phyloP scores from a whole-genome alignment of 2,888 invertebrate genomes.

The Homarus gammarus region DNA sequence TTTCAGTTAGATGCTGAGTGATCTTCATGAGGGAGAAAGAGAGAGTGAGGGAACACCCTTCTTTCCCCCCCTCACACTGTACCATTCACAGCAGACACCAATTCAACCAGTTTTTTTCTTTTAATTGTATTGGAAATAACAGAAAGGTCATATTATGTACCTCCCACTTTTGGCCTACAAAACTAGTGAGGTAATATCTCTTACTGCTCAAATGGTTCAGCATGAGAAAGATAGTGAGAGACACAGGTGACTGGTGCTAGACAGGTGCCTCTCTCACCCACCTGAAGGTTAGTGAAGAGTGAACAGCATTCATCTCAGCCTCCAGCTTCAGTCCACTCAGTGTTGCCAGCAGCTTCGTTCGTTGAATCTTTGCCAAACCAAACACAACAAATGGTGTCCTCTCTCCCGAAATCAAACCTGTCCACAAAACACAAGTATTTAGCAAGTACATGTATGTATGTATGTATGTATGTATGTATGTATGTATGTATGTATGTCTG shows the following conservation, averaged over 20 bases:
- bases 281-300: constrained; percentile 93
- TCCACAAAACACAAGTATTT: background rate
- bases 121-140: too few relatives aligned
- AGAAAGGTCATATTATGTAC: too few relatives aligned
- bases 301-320: constrained; percentile 94
- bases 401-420: constrained; percentile 72
- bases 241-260: background rate
- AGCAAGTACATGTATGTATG: background rate
- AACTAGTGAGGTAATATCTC: too few relatives aligned
- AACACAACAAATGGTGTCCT: constrained; percentile 83
- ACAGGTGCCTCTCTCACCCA: constrained; percentile 11
- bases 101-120: too few relatives aligned
- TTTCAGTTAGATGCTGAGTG: too few relatives aligned
- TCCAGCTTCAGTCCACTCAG: constrained; percentile 96
- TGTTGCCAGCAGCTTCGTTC: constrained; percentile 91
- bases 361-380: constrained; percentile 91
- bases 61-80: too few relatives aligned
- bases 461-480: background rate
- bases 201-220: too few relatives aligned
- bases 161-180: too few relatives aligned
- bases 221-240: too few relatives aligned
- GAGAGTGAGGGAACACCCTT: too few relatives aligned
- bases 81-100: too few relatives aligned
- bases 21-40: too few relatives aligned
- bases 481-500: background rate